A percentile compares a stretch with the other conserved stretches of the same genome.
These are phyloP conservation scores for Nansenia antarctica DNA, from an alignment of 2,113 vertebrate species.

Conservation along the genomic window DNA sequence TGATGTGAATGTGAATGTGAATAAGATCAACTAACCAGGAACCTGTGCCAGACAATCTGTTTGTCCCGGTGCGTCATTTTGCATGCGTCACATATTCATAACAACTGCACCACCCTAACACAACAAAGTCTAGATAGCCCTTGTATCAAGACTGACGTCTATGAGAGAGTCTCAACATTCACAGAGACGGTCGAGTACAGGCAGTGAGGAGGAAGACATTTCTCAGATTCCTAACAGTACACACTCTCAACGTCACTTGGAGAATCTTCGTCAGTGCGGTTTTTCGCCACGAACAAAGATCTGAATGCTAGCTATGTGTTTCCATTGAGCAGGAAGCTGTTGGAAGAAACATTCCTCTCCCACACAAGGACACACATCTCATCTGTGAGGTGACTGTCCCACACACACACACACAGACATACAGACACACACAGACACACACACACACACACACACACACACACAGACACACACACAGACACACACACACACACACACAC, in stretches of 20 bases:
- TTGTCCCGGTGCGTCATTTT: not conserved
- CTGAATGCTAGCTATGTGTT: no score
- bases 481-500: no score
- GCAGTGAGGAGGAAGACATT: not conserved
- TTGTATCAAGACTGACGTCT: no score
- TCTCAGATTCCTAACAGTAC: not conserved
- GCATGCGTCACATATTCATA: not conserved
- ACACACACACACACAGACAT: no score
- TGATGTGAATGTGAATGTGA: no score
- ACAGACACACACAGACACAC: no score
- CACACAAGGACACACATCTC: no score
- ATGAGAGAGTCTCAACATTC: not conserved
- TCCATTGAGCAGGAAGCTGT: no score
- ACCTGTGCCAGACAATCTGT: not conserved
- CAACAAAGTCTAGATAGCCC: not conserved
- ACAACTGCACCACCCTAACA: not conserved
- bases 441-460: no score
- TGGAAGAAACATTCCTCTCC: no score
- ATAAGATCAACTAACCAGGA: not conserved
- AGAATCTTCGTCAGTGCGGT: not conserved
- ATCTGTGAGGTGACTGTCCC: no score
- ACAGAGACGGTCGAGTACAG: not conserved
- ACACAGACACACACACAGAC: no score
- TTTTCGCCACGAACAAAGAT: not conserved
- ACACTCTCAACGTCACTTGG: not conserved